Percentiles rank a stretch among this genome's conserved stretches.
phyloP scores from a whole-genome alignment of 2,888 invertebrate genomes.

The Muschampia plurimacula region DNA sequence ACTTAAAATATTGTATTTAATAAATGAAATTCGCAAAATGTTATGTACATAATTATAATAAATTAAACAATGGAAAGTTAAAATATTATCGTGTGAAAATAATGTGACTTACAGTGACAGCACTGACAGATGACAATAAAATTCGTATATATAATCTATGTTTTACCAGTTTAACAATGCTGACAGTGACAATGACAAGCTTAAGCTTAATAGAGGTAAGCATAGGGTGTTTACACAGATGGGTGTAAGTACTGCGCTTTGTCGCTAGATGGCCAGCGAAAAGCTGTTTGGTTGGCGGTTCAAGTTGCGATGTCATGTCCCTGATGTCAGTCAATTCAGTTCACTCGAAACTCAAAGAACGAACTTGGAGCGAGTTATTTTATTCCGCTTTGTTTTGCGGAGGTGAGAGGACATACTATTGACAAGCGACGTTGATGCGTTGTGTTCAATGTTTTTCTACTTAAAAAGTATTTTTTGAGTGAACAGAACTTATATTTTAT shows the following conservation, averaged over 20 bases:
- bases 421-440: constrained; percentile 56
- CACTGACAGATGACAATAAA: not conserved
- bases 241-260: not conserved
- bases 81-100: no score
- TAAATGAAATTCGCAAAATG: no score
- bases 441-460: constrained; percentile 78
- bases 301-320: constrained; percentile 42
- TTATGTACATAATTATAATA: no score
- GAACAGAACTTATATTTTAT: constrained; percentile 62
- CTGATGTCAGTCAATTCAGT: constrained; percentile 58
- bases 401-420: constrained; percentile 75
- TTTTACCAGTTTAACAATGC: no score
- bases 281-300: constrained; percentile 40
- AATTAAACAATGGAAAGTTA: no score
- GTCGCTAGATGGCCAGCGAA: constrained; percentile 59
- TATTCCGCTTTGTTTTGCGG: constrained; percentile 86
- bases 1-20: no score
- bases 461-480: constrained; percentile 69
- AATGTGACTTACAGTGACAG: not conserved
- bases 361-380: constrained; percentile 58
- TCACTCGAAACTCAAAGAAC: constrained; percentile 2
- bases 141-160: not conserved
- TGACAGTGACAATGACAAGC: no score
- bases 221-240: no score
- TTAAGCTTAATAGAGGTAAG: no score